phyloP scores from a whole-genome alignment of 2,113 vertebrate species.

The Corynorhinus townsendii region DNA sequence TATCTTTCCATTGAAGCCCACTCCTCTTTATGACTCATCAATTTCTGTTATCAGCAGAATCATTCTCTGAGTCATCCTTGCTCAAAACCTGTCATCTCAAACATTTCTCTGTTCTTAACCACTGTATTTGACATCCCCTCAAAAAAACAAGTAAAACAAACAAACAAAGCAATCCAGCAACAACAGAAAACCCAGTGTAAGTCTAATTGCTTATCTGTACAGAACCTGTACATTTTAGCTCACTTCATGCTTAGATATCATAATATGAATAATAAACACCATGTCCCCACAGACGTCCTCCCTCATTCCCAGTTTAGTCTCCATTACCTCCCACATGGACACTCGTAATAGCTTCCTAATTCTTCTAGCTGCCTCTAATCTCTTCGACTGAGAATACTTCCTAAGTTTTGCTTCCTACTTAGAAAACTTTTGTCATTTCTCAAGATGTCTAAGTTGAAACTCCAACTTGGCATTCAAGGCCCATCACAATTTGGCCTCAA shows the following conservation, averaged over 20 bases:
- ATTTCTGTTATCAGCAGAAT: not conserved
- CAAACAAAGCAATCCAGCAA: not conserved
- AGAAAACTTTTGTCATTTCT: not conserved
- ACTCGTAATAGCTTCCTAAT: not conserved
- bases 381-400: not conserved
- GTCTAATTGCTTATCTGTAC: not conserved
- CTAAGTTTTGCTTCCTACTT: not conserved
- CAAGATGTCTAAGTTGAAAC: not conserved
- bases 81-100: not conserved
- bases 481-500: not conserved
- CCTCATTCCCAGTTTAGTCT: not conserved
- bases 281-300: not conserved
- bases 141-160: not conserved
- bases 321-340: not conserved
- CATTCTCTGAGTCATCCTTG: not conserved
- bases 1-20: not conserved
- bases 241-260: not conserved
- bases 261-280: not conserved
- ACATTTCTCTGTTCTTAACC: not conserved
- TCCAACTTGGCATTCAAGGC: not conserved
- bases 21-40: not conserved
- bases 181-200: not conserved
- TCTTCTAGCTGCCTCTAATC: not conserved
- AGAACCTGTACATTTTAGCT: not conserved
- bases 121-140: not conserved